Evolutionary conservation across 2,797 vertebrate species (phyloP).

Genomic region (Botia kubotai): DNA sequence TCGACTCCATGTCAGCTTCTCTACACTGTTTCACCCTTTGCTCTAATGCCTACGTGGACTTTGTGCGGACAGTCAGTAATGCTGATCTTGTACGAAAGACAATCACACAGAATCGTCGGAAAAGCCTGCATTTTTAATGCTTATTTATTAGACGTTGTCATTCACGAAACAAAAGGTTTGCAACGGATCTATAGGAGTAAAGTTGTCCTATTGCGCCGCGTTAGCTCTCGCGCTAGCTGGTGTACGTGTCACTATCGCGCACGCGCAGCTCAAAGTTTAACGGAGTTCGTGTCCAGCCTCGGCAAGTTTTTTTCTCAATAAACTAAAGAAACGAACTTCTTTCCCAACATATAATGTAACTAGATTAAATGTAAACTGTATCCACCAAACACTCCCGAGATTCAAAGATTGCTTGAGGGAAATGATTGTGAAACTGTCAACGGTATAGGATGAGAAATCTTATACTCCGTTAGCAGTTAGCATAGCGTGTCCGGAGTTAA

Average conservation of each 20-base stretch:
- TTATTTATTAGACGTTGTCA: neutral
- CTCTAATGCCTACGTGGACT: slow-evolving; percentile 86
- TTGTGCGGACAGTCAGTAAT: slow-evolving; percentile 61
- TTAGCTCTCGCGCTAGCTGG: slow-evolving; percentile 68
- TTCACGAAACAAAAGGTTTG: neutral
- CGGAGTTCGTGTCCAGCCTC: slow-evolving; percentile 71
- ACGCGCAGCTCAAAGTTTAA: slow-evolving; percentile 62
- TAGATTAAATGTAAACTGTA: neutral
- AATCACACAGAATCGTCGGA: too few species aligned
- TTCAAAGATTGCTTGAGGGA: neutral
- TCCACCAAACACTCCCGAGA: neutral
- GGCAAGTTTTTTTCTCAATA: slow-evolving; percentile 37
- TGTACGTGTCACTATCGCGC: slow-evolving; percentile 72
- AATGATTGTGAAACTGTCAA: neutral
- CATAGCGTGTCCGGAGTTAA: slow-evolving; percentile 52
- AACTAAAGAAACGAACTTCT: slow-evolving; percentile 1
- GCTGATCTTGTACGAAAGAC: neutral
- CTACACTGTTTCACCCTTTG: slow-evolving; percentile 68
- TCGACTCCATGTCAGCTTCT: slow-evolving; percentile 77
- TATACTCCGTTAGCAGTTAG: slow-evolving; percentile 34
- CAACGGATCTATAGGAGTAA: slow-evolving; percentile 28
- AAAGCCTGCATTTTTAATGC: neutral
- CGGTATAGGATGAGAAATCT: neutral
- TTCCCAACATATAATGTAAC: neutral
- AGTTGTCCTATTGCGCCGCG: slow-evolving; percentile 47